A percentile compares a stretch with the other conserved stretches of the same genome.
Evolutionary conservation across 2,797 vertebrate genomes (phyloP).

Genomic region (Austrolebias charrua): DNA sequence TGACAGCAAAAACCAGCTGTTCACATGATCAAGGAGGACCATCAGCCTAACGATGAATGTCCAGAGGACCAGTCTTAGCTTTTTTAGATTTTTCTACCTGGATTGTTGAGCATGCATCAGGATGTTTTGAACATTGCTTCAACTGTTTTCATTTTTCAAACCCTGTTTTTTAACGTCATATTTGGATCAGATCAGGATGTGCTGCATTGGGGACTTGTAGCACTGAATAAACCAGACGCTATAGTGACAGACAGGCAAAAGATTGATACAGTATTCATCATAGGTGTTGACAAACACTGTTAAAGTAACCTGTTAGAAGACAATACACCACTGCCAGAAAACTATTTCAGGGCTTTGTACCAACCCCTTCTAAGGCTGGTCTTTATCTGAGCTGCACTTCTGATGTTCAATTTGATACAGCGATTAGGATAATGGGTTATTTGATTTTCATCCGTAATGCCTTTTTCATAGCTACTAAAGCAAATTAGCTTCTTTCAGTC

Average conservation of each 20-base stretch:
- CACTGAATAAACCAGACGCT: conserved; percentile 13
- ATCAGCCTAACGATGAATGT: no score
- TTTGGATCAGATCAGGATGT: neutral
- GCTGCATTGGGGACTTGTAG: neutral
- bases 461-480: neutral
- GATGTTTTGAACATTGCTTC: neutral
- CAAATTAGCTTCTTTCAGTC: neutral
- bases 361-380: neutral
- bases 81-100: no score
- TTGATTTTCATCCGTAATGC: neutral
- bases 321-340: conserved; percentile 53
- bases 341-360: conserved; percentile 4
- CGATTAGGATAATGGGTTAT: neutral
- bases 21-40: no score
- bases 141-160: neutral
- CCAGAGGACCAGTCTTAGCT: no score
- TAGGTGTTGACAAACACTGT: neutral
- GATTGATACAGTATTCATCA: neutral
- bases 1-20: no score
- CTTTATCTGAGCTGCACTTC: neutral
- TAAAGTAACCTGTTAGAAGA: conserved; percentile 46
- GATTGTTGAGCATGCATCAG: no score
- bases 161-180: neutral
- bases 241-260: conserved; percentile 20
- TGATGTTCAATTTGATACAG: neutral